These are phyloP conservation scores for Strix uralensis DNA, from an alignment of 2,113 vertebrate genomes.

Conservation along the genomic window DNA sequence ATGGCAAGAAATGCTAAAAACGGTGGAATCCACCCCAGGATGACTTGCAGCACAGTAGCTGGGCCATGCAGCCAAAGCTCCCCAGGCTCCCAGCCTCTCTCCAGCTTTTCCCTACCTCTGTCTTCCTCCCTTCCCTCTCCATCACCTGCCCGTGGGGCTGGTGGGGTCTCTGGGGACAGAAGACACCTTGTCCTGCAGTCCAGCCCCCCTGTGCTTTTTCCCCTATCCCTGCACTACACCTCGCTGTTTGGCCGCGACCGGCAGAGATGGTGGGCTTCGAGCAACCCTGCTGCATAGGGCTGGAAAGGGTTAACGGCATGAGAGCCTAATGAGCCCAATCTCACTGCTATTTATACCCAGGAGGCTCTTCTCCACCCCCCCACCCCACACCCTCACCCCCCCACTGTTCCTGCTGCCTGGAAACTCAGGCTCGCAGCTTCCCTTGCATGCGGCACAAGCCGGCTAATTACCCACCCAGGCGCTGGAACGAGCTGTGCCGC, in stretches of 20 bases:
- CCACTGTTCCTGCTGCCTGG: constrained; percentile 16
- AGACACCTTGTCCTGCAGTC: background rate
- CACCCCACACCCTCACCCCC: background rate
- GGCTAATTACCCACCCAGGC: background rate
- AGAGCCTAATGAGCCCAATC: background rate
- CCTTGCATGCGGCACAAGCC: background rate
- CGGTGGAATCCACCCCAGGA: fast-evolving
- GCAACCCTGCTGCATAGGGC: background rate
- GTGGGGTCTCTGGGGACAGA: fast-evolving
- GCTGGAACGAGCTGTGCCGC: background rate
- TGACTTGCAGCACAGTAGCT: background rate
- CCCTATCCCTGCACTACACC: background rate
- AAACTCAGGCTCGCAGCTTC: constrained; percentile 10
- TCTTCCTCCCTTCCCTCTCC: background rate
- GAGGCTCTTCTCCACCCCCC: constrained; percentile 11
- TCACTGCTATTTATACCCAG: constrained; percentile 59
- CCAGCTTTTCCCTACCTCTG: fast-evolving
- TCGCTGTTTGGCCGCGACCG: fast-evolving
- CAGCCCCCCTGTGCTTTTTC: background rate
- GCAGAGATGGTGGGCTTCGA: background rate
- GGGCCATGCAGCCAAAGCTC: background rate
- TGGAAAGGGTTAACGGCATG: constrained; percentile 22
- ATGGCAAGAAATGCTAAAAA: background rate
- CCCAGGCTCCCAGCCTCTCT: background rate
- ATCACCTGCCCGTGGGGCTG: background rate